These are phyloP conservation scores for Ceratina australensis DNA, from an alignment of 1,140 invertebrate genomes.

Conservation along the genomic window DNA sequence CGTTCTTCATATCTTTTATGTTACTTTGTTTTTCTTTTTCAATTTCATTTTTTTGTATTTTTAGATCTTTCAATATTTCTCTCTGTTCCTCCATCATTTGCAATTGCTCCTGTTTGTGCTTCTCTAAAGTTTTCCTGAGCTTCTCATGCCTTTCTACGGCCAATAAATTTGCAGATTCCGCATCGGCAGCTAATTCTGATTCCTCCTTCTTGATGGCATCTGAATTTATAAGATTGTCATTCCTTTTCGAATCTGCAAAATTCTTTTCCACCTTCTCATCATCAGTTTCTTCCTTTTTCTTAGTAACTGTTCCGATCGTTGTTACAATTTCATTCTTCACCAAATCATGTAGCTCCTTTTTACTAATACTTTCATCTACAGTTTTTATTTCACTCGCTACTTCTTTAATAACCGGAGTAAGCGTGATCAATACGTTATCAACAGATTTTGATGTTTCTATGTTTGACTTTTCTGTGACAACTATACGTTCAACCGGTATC, in stretches of 20 bases:
- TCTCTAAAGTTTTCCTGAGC: conserved; percentile 81
- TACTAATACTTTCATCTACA: conserved; percentile 35
- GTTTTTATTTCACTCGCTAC: conserved; percentile 53
- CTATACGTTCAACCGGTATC: conserved; percentile 77
- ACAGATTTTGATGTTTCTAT: conserved; percentile 52
- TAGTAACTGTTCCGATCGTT: conserved; percentile 67
- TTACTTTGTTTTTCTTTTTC: conserved; percentile 70
- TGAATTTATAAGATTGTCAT: conserved; percentile 72
- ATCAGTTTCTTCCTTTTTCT: conserved; percentile 76
- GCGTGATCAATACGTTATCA: conserved; percentile 41
- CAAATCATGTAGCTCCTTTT: conserved; percentile 38
- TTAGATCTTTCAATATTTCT: conserved; percentile 80
- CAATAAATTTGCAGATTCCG: conserved; percentile 60
- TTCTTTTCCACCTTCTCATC: conserved; percentile 75
- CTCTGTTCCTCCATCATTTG: conserved; percentile 82
- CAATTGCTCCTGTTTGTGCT: conserved; percentile 81
- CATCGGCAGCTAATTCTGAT: conserved; percentile 73
- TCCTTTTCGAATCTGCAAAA: conserved; percentile 53
- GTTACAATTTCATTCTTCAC: conserved; percentile 63
- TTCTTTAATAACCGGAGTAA: conserved; percentile 59
- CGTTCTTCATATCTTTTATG: conserved; percentile 24
- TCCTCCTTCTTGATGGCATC: conserved; percentile 79
- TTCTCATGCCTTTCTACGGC: conserved; percentile 75
- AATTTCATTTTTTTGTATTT: conserved; percentile 79
- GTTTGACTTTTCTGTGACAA: conserved; percentile 54